These are phyloP conservation scores for Enteromius mattozi DNA, from an alignment of 2,797 vertebrate genomes.

Conservation along the genomic window DNA sequence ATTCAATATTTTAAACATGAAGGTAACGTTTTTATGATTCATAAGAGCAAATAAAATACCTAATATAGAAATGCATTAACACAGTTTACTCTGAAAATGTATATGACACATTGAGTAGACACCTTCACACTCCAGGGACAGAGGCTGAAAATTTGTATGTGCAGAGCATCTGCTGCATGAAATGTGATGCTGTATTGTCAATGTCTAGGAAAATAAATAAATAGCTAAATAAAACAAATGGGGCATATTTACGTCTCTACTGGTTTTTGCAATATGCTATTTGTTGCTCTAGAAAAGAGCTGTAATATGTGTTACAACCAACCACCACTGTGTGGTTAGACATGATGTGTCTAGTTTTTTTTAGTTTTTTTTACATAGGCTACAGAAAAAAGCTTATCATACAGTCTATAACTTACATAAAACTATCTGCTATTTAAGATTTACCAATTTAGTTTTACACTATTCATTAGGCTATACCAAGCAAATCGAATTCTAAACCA, in stretches of 20 bases:
- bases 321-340: background rate
- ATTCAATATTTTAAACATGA: background rate
- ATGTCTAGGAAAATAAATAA: background rate
- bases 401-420: background rate
- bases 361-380: too few species aligned
- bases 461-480: background rate
- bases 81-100: background rate
- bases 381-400: background rate
- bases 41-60: background rate
- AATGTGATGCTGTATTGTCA: background rate
- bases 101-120: too few species aligned
- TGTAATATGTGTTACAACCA: background rate
- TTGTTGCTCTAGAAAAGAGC: background rate
- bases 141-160: background rate
- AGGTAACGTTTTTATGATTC: background rate
- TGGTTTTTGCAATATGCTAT: background rate
- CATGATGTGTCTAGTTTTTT: background rate
- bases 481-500: background rate
- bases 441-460: background rate
- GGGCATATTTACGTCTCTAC: background rate
- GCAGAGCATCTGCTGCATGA: background rate
- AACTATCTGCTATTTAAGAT: background rate
- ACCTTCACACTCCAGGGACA: background rate
- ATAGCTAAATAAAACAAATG: background rate
- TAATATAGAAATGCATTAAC: background rate